These are phyloP conservation scores for Epinephelus moara DNA, from an alignment of 2,113 vertebrate genomes.

Conservation along the genomic window DNA sequence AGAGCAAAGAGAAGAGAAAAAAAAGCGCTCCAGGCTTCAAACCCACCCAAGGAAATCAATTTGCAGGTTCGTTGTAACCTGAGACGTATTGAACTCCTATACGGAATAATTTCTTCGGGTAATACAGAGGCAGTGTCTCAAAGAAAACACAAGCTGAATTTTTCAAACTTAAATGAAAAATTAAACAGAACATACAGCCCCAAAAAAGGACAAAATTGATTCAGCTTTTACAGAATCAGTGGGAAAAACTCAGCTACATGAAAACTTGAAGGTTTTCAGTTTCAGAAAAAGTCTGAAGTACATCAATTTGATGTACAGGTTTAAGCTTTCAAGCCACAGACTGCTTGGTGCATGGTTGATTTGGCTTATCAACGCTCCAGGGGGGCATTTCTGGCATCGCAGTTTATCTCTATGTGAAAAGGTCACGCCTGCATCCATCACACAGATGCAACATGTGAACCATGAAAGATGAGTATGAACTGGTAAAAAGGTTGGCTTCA, in stretches of 20 bases:
- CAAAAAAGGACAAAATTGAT: conserved; percentile 30
- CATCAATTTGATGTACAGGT: background rate
- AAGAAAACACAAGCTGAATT: conserved; percentile 39
- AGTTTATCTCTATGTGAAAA: conserved; percentile 50
- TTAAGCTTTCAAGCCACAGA: conserved; percentile 27
- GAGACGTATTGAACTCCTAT: conserved; percentile 68
- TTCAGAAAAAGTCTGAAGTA: background rate
- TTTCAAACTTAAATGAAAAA: conserved; percentile 62
- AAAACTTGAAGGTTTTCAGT: conserved; percentile 31
- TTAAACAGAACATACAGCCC: conserved; percentile 24
- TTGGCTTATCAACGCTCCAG: conserved; percentile 21
- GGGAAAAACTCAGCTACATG: background rate
- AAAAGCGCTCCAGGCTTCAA: conserved; percentile 59
- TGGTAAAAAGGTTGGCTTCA: conserved; percentile 31
- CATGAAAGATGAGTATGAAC: conserved; percentile 27
- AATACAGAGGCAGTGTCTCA: conserved; percentile 58
- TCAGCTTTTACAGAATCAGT: conserved; percentile 9
- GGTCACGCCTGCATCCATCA: conserved; percentile 37
- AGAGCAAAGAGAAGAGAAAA: conserved; percentile 59
- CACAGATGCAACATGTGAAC: conserved; percentile 51
- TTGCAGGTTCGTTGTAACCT: conserved; percentile 65
- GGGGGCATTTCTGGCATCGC: conserved; percentile 13
- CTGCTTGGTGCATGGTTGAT: conserved; percentile 27
- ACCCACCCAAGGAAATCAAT: conserved; percentile 69
- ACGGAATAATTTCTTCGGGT: conserved; percentile 64